A percentile compares a stretch with the other conserved stretches of the same genome.
phyloP scores from a whole-genome alignment of 2,113 vertebrate genomes.

The Percina caprodes region DNA sequence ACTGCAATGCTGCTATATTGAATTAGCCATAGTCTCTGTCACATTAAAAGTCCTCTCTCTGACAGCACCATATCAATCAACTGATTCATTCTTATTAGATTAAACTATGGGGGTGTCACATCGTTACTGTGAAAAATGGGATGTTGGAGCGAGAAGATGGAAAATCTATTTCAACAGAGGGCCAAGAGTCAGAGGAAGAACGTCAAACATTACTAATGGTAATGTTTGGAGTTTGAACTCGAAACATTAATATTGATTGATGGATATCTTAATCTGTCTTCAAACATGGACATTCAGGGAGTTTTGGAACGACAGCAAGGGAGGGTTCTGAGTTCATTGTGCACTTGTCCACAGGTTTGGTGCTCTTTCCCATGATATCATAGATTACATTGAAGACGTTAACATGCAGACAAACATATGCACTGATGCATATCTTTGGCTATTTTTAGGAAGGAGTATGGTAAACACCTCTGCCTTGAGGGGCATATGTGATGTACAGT shows the following conservation, averaged over 20 bases:
- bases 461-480: not conserved
- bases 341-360: not conserved
- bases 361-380: not conserved
- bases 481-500: not conserved
- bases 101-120: slow-evolving; percentile 71
- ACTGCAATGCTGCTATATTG: slow-evolving; percentile 56
- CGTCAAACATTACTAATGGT: slow-evolving; percentile 59
- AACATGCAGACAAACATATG: not conserved
- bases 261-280: slow-evolving; percentile 47
- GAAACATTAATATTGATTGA: slow-evolving; percentile 62
- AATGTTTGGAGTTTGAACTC: slow-evolving; percentile 60
- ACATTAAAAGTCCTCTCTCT: slow-evolving; percentile 59
- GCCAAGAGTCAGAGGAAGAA: slow-evolving; percentile 67
- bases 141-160: slow-evolving; percentile 50
- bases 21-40: slow-evolving; percentile 71
- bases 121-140: slow-evolving; percentile 79
- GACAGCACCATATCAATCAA: slow-evolving; percentile 77
- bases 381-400: not conserved
- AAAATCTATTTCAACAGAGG: slow-evolving; percentile 73
- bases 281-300: slow-evolving; percentile 15
- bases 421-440: not conserved
- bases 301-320: no score
- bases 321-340: no score
- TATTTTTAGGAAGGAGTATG: slow-evolving; percentile 12
- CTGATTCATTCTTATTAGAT: slow-evolving; percentile 74